These are phyloP conservation scores for Echinometra lucunter DNA, from an alignment of 53 echinoderm and acorn worm genomes.

Conservation along the genomic window DNA sequence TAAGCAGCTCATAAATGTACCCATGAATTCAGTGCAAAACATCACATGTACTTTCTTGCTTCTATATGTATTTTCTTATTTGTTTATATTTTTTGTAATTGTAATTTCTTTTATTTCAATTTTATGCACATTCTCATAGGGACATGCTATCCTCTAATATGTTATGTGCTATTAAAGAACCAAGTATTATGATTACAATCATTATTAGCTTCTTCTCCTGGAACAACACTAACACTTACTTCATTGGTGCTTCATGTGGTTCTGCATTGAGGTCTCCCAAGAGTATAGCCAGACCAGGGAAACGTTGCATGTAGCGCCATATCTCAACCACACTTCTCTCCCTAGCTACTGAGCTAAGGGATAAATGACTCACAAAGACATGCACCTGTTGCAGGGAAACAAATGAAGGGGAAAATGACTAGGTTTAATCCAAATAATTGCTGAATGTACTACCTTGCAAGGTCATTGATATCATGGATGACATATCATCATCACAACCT, in stretches of 20 bases:
- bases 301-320: conserved; percentile 85
- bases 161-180: no score
- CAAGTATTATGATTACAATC: no score
- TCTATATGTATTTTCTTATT: no score
- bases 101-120: no score
- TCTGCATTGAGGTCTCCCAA: conserved; percentile 94
- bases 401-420: neutral
- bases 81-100: no score
- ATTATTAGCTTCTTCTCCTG: no score
- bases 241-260: conserved; percentile 80
- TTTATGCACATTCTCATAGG: no score
- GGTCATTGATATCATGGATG: neutral
- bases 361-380: conserved; percentile 93
- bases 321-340: conserved; percentile 91
- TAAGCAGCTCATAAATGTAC: no score
- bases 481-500: neutral
- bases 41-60: no score
- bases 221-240: no score
- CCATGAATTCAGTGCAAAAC: no score
- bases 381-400: conserved; percentile 74
- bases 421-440: neutral
- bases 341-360: conserved; percentile 80
- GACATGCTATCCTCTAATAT: no score
- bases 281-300: conserved; percentile 82
- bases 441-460: neutral